Evolutionary conservation across 2,888 invertebrate genomes (phyloP), one percentile per base, ranked within the genome.

Genomic region (Dilophus febrilis): DNA sequence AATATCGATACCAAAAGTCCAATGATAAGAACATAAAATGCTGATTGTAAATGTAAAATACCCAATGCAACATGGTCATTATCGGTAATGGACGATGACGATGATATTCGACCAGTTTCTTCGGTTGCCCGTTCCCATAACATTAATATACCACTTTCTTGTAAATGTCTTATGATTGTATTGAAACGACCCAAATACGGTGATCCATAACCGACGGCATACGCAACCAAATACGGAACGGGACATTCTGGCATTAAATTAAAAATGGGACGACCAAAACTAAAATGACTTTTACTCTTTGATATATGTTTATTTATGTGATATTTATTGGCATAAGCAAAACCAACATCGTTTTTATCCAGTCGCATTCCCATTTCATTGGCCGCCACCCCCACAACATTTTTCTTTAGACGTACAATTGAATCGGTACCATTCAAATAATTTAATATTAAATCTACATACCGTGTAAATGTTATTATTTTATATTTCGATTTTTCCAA

Each of bases 141-240:
- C 2, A 61, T 53, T 6, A 66, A 50, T 30, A 72, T 65, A 0
- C 73, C 73, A 18, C 56, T 65, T 54, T 72, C 67, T 39, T 64
- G 61, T 1, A 69, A 50, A 40, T 60, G 59, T 14, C 61, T 54
- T 2, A 72, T 50, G 1, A 72, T 55, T 12, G 54, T 55, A 44
- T 71, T 60, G 4, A 73, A 37, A 39, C 59, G 62, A 8, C 58
- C 61, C 36, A 69, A 51, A 49, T 69, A 72, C 1, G 72, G 71
- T 26, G 72, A 71, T 2, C 73, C 73, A 45, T 70, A 68, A n/a
- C 65, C 64, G 10, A 70, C 54, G 1, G 68, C 67, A 43, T 69
- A 72, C 0, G 70, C 71, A 1, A 68, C 64, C 14, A 64, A 64
- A 50, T 69, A 70, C 0, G 71, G 71, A 1, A 72, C 60, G 12